Base-by-base conservation (phyloP, 2,888 invertebrate genomes). In the Amphipoea lucens region DNA sequence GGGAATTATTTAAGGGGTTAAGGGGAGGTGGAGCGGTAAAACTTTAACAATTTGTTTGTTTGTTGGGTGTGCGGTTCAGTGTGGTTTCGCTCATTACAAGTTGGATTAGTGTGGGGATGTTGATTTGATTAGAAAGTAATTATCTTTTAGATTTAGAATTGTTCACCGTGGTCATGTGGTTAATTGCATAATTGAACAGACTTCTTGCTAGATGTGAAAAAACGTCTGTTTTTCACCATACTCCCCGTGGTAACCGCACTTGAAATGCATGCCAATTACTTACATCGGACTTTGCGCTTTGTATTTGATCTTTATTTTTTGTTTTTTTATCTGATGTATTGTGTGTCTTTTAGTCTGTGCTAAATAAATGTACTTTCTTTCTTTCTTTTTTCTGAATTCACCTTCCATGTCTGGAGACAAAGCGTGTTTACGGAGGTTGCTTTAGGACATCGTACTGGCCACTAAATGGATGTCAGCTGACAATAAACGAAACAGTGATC, bases 31-130 rank as follows among this genome's bases (percentile, higher is more conserved):
- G 54, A 29, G 9, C 23, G 5, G 20, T 40, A 2, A 40, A 57
- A 57, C 57, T 57, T n/a, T 57, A 62, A 62, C 76, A 71, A 63
- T 72, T 72, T 62, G 62, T 76, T 72, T 79, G 67, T 72, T 79
- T 62, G 54, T 54, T 54, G 20, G 20, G 36, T 63, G 23, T 76
- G 36, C 62, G 54, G 54, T 72, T 76, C 54, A 12, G 72, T 72
- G 72, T 76, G 54, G 45, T 45, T 62, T 57, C 45, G 36, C 36
- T 79, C 62, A 76, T 79, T 54, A 68, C 48, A 80, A 68, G 54
- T 68, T 72, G 48, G 68, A 40, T 60, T 57, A 57, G n/a, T n/a
- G 11, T 57, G 3, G 11, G 20, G 4, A 57, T 57, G 57, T n/a
- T 57, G 57, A 57, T n/a, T 57, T 57, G 23, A 23, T 57, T 11